Percentiles rank a stretch among this genome's conserved stretches.
phyloP scores from a whole-genome alignment of 2,113 vertebrate species.

The Alouatta palliata region DNA sequence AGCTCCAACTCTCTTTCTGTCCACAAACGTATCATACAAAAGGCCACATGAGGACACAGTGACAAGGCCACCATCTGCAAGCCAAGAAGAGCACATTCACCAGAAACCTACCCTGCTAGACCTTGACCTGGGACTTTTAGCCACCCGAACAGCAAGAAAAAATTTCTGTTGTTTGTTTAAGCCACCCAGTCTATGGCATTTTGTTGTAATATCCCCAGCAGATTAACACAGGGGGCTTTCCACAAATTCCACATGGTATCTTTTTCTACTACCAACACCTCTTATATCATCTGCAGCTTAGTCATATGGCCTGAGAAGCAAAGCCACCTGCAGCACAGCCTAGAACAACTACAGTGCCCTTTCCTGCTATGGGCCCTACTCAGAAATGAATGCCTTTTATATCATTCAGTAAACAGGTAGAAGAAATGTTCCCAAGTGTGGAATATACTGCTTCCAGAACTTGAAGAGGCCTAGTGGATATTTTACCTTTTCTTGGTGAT shows the following conservation, averaged over 20 bases:
- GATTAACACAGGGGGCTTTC: background rate
- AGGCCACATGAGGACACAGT: background rate
- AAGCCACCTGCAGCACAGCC: background rate
- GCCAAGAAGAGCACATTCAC: background rate
- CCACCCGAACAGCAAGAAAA: background rate
- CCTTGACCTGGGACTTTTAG: background rate
- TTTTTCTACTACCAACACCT: background rate
- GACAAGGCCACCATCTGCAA: background rate
- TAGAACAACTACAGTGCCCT: background rate
- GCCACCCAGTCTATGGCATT: background rate
- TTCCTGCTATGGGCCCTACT: background rate
- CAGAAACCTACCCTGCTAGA: background rate
- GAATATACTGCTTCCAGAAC: background rate
- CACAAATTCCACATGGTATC: background rate
- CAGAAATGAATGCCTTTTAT: background rate
- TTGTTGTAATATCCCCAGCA: background rate
- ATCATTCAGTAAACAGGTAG: background rate
- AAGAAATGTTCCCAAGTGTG: background rate
- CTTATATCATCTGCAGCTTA: background rate
- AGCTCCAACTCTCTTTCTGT: background rate
- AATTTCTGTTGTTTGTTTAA: background rate
- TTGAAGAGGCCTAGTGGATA: background rate
- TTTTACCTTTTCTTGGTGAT: background rate
- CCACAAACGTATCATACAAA: background rate
- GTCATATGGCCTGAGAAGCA: background rate